phyloP scores from a whole-genome alignment of 2,888 invertebrate genomes.

The Andrena chrysosceles region DNA sequence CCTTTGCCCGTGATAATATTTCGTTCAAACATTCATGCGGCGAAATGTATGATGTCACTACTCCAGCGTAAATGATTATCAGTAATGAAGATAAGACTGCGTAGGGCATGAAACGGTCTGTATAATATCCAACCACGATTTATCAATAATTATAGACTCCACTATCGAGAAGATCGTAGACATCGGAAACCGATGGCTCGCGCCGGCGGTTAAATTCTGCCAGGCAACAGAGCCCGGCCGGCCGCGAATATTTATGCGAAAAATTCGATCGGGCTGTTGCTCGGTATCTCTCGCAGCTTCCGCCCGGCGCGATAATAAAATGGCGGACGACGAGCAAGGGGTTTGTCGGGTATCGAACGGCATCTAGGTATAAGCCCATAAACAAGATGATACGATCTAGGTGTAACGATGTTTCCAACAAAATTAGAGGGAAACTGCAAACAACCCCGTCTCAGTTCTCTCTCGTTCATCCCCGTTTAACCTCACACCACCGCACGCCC shows the following conservation, averaged over 20 bases:
- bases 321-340: constrained; percentile 49
- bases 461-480: constrained; percentile 78
- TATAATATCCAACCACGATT: not conserved
- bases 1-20: too few relatives aligned
- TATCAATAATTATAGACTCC: not conserved
- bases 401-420: constrained; percentile 81
- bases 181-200: not conserved
- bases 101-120: too few relatives aligned
- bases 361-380: constrained; percentile 78
- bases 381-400: constrained; percentile 81
- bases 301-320: constrained; percentile 70
- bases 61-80: too few relatives aligned
- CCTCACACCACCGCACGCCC: constrained; percentile 61
- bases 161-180: not conserved
- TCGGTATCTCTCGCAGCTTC: constrained; percentile 34
- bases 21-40: too few relatives aligned
- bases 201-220: not conserved
- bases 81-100: too few relatives aligned
- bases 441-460: constrained; percentile 79
- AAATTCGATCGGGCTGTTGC: constrained; percentile 26
- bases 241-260: constrained; percentile 16
- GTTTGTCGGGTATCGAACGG: constrained; percentile 62
- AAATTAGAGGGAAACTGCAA: constrained; percentile 83
- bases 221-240: not conserved
- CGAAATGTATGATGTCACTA: too few relatives aligned